A percentile compares a stretch with the other conserved stretches of the same genome.
phyloP scores from a whole-genome alignment of 2,113 vertebrate genomes.

The Columba livia region DNA sequence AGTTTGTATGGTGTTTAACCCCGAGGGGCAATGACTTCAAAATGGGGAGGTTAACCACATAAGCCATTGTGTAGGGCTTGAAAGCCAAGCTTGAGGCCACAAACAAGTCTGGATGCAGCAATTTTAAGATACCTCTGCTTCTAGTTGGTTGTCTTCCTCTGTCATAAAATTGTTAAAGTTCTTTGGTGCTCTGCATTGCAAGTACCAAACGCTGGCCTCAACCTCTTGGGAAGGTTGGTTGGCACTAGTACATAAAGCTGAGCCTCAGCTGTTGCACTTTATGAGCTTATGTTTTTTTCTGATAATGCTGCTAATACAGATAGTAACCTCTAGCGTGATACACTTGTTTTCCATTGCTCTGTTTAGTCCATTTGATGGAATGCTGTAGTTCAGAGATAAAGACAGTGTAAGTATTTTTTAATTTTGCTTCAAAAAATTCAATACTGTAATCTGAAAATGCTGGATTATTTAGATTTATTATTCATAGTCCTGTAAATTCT shows the following conservation, averaged over 20 bases:
- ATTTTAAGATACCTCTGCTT: not conserved
- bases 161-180: no score
- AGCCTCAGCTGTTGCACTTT: not conserved
- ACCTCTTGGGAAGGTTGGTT: not conserved
- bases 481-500: not conserved
- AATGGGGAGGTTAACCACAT: not conserved
- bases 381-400: not conserved
- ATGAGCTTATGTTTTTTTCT: not conserved
- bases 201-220: not conserved
- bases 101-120: not conserved
- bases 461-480: not conserved
- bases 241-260: not conserved
- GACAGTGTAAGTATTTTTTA: not conserved
- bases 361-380: not conserved
- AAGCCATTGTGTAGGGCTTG: not conserved
- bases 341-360: not conserved
- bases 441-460: not conserved
- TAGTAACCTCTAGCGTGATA: not conserved
- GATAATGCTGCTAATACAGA: not conserved
- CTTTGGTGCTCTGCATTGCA: accelerated
- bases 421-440: not conserved
- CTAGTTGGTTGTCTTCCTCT: not conserved
- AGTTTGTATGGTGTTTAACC: no score
- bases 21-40: not conserved
- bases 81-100: not conserved